Base-by-base conservation (phyloP, 2,113 vertebrate genomes). In the Peromyscus leucopus region DNA sequence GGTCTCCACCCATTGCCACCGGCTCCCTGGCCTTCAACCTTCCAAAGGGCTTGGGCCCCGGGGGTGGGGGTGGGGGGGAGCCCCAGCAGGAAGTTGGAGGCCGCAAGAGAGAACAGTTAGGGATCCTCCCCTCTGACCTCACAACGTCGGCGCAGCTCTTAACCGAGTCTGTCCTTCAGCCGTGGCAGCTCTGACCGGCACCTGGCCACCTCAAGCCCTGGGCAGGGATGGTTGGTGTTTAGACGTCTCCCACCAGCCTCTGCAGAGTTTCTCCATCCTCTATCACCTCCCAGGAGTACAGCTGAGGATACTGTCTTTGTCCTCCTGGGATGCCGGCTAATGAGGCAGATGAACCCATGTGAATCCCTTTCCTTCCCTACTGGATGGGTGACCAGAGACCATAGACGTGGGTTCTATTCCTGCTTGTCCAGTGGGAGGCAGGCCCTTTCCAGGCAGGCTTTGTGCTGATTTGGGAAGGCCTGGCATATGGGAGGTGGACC, bases 191-290 rank as follows among this genome's bases (percentile, higher is more conserved):
- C 28, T 10, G 12, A 55, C 16, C 26, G 31, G 48, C 10, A 0
- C 1, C 33, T 36, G 48, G 46, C 26, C 13, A 2, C 21, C 48
- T 28, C 24, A 16, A 12, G 55, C 36, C 78, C 42, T 28, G 42
- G 4, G 5, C 24, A 3, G 0, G 24, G 5, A 13, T 10, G 2
- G 0, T 76, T 39, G 16, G 69, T 65, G 55, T 19, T 26, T 42
- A 42, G 63, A 17, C 10, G 19, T 46, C 24, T 57, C 21, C 69
- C 59, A 55, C 8, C 8, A 13, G n/a, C 71, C 61, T 63, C 79
- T n/a, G 39, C 22, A n/a, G 4, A 39, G 28, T 31, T 24, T n/a
- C 75, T 78, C 76, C 28, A 7, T n/a, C 39, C 48, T 31, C 63
- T 31, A 74, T 55, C 48, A 48, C 69, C 74, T 75, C 78, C 55